Conservation (phyloP, 1,140 invertebrate genomes). For the Neuroterus valhalla region DNA sequence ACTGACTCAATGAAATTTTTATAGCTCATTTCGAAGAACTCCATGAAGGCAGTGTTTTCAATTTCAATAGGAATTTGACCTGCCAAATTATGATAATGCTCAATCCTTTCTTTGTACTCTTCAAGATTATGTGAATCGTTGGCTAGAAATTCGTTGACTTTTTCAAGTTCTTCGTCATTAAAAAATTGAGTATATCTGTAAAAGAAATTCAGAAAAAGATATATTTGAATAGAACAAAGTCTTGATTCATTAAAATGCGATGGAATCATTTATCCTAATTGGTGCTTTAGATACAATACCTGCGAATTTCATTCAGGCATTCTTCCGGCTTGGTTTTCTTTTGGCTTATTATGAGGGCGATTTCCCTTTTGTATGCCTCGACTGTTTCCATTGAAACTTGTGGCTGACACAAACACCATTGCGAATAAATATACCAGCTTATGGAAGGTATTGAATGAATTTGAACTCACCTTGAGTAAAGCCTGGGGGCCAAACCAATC, state of each 20-base stretch:
- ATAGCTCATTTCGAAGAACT: constrained; percentile 92
- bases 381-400: constrained; percentile 23
- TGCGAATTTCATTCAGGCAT: constrained; percentile 80
- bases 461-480: constrained; percentile 73
- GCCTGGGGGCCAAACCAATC: constrained; percentile 74
- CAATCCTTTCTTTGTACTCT: constrained; percentile 80
- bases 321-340: constrained; percentile 81
- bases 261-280: neutral
- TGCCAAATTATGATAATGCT: constrained; percentile 80
- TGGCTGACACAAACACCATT: constrained; percentile 21
- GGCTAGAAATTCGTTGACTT: constrained; percentile 82
- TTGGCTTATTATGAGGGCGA: constrained; percentile 80
- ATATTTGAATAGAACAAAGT: neutral
- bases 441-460: constrained; percentile 10
- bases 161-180: constrained; percentile 76
- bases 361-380: constrained; percentile 75
- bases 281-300: constrained; percentile 49
- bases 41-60: constrained; percentile 83
- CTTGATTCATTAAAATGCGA: neutral
- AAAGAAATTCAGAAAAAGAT: constrained; percentile 29
- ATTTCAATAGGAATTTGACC: constrained; percentile 80
- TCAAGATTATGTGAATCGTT: constrained; percentile 79
- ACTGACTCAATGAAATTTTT: constrained; percentile 85
- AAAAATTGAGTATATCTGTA: constrained; percentile 61
- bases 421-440: neutral